Base-by-base conservation (phyloP, 35 echinoderm and acorn worm genomes). In the Apostichopus californicus region DNA sequence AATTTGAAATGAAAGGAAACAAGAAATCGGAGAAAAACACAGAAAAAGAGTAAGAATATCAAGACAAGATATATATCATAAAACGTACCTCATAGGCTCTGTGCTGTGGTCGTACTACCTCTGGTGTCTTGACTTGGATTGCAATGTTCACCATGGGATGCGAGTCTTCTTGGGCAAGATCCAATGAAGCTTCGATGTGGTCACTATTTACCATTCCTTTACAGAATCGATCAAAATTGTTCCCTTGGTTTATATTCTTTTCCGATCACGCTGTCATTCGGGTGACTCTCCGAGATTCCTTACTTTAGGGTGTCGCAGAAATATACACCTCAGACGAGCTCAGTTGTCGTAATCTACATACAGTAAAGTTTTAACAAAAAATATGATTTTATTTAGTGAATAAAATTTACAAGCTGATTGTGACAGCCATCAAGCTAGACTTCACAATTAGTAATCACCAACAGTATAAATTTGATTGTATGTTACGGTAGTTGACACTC, bases 121-220 rank as follows among this genome's bases (percentile, higher is more conserved):
- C 88, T 77, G 88, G 70, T 20, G 12, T 65, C 77, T 90, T 90
- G 26, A 90, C 88, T 56, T 73, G 88, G 13, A 90, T 90, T 26
- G 88, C 21, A 77, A 90, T 90, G 46, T 90, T 90, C 66, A 90
- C 88, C 88, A 90, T 90, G 66, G 88, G 88, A 78, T 90, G 88
- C n/a, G 88, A 90, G 73, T 90, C 88, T 78, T 90, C 88, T 78
- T 90, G 88, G 56, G 56, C 56, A 34, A 90, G 88, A 77, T 90
- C 54, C 56, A 73, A 28, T 6, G 88, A 75, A 25, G 66, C 68
- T 57, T 90, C 88, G 18, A 54, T 73, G 22, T 90, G 21, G n/a
- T 90, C 70, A 77, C 25, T 54, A 77, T 87, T 34, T 87, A 90
- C 88, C 70, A 90, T 90, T 75, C 25, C 88, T 90, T 46, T 7